phyloP scores from a whole-genome alignment of 2,797 vertebrate genomes.

The Eulemur rubriventer region DNA sequence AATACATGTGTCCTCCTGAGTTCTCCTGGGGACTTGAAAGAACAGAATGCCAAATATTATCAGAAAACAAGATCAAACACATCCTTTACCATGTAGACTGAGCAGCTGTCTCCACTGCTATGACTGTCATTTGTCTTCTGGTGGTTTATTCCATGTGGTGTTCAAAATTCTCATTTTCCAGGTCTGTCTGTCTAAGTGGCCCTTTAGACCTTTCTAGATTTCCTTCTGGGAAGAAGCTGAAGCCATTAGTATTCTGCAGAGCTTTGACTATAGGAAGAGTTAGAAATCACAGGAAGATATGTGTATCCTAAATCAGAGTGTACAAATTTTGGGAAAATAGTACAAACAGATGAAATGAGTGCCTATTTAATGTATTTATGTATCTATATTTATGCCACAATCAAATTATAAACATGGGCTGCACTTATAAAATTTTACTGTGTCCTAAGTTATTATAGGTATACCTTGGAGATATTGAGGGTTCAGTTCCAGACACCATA shows the following conservation, averaged over 20 bases:
- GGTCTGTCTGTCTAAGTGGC: background rate
- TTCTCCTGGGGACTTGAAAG: background rate
- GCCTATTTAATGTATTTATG: background rate
- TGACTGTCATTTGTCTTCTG: background rate
- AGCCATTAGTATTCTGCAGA: background rate
- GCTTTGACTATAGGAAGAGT: background rate
- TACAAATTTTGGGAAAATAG: background rate
- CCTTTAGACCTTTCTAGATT: background rate
- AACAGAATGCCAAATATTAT: background rate
- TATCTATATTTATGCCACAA: background rate
- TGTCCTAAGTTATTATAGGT: background rate
- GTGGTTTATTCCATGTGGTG: background rate
- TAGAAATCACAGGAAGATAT: conserved; percentile 9
- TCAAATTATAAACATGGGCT: background rate
- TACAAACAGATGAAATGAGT: background rate
- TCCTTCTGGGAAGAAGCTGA: background rate
- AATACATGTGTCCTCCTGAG: background rate
- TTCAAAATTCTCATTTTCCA: background rate
- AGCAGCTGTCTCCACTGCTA: background rate
- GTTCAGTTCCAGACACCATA: background rate
- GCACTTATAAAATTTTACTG: conserved; percentile 9
- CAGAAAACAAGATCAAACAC: background rate
- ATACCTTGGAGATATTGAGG: background rate
- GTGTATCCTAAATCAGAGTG: background rate
- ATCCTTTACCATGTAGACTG: background rate